Evolutionary conservation across 2,797 vertebrate species (phyloP).

Genomic region (Mormyrops boulengeri): DNA sequence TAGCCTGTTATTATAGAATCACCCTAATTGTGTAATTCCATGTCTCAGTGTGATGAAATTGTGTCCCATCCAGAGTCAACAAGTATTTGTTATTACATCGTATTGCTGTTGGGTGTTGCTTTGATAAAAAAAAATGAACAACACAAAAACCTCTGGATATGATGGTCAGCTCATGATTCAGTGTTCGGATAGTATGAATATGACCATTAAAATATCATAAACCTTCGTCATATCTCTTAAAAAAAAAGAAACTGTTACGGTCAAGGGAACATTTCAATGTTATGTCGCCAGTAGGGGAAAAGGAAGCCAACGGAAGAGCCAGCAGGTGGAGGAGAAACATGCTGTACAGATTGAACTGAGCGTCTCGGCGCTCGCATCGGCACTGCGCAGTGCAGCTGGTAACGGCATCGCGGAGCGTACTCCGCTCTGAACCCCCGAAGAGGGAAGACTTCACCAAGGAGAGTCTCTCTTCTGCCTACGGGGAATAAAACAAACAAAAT

Average conservation of each 20-base stretch:
- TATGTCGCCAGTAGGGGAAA: constrained; percentile 20
- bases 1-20: neutral
- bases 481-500: neutral
- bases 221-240: neutral
- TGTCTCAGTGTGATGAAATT: neutral
- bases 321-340: constrained; percentile 38
- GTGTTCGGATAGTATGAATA: neutral
- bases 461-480: neutral
- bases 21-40: neutral
- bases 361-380: constrained; percentile 18
- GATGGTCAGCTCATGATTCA: neutral
- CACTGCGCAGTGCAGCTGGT: constrained; percentile 20
- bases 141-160: neutral
- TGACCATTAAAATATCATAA: neutral
- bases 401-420: neutral
- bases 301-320: constrained; percentile 25
- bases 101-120: neutral
- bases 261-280: neutral
- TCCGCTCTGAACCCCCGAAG: constrained; percentile 16
- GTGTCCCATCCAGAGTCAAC: neutral
- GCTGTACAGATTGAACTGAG: constrained; percentile 29
- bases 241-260: neutral
- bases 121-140: neutral
- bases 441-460: neutral
- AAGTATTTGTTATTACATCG: neutral